phyloP scores from a whole-genome alignment of 2,113 vertebrate genomes.

The Stegostoma tigrinum region DNA sequence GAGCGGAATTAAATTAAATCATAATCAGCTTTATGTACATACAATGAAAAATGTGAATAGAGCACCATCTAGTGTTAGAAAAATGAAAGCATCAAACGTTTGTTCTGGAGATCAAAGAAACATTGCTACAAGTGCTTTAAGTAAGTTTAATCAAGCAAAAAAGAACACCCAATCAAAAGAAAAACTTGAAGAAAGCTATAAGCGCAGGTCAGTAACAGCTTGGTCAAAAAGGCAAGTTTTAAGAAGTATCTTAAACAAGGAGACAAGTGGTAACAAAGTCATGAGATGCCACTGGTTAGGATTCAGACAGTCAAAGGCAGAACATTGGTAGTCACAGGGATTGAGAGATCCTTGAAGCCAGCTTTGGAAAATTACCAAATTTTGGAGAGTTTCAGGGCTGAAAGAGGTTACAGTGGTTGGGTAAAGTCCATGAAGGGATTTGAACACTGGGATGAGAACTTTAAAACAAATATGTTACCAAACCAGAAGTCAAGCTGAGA shows the following conservation, averaged over 20 bases:
- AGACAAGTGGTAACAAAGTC: background rate
- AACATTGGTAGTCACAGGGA: background rate
- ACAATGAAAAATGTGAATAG: background rate
- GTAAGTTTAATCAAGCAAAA: background rate
- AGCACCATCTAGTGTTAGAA: conserved; percentile 28
- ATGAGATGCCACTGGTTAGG: background rate
- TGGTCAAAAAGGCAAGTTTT: background rate
- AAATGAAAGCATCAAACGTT: background rate
- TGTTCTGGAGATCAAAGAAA: background rate
- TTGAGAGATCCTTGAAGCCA: background rate
- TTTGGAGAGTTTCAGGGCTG: background rate
- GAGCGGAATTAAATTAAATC: conserved; percentile 23
- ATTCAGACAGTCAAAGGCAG: background rate
- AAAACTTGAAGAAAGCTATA: background rate
- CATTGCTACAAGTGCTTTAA: too few relatives aligned
- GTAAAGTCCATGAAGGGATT: background rate
- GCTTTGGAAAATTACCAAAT: background rate
- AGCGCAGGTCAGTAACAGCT: background rate
- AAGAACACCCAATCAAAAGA: background rate
- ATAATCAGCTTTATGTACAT: too few relatives aligned
- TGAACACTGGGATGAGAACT: background rate
- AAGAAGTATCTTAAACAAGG: background rate
- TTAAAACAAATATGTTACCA: background rate
- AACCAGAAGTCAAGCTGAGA: background rate
- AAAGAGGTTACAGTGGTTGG: background rate